Evolutionary conservation across 2,888 invertebrate species (phyloP).

Genomic region (Trachelus tabidus): DNA sequence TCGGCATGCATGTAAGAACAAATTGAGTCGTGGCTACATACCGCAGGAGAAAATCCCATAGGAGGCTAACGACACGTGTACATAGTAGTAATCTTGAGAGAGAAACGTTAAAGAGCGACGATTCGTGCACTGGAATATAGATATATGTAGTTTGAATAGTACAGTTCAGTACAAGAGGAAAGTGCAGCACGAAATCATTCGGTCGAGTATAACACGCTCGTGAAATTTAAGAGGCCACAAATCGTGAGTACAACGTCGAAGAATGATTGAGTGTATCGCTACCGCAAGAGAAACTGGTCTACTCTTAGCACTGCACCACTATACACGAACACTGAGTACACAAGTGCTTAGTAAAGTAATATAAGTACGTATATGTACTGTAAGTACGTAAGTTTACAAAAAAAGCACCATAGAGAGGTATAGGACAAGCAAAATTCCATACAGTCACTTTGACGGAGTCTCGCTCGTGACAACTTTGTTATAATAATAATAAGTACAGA

Average conservation of each 20-base stretch:
- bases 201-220: not conserved
- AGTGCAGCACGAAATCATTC: not conserved
- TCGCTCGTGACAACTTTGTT: not conserved
- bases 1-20: not conserved
- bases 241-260: constrained; percentile 1
- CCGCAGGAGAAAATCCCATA: not conserved
- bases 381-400: not conserved
- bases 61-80: not conserved
- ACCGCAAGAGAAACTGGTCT: not conserved
- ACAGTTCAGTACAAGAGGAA: not conserved
- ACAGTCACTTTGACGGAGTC: not conserved
- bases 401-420: not conserved
- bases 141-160: not conserved
- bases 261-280: not conserved
- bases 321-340: not conserved
- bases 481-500: not conserved
- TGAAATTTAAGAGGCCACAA: constrained; percentile 6
- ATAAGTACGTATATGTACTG: not conserved
- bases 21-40: not conserved
- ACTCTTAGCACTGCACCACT: not conserved
- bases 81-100: not conserved
- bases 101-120: not conserved
- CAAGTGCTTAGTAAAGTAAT: not conserved
- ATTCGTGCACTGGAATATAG: not conserved
- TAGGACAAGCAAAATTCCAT: not conserved